A percentile compares a stretch with the other conserved stretches of the same genome.
These are phyloP conservation scores for Onychomys torridus DNA, from an alignment of 2,797 vertebrate species.

Conservation along the genomic window DNA sequence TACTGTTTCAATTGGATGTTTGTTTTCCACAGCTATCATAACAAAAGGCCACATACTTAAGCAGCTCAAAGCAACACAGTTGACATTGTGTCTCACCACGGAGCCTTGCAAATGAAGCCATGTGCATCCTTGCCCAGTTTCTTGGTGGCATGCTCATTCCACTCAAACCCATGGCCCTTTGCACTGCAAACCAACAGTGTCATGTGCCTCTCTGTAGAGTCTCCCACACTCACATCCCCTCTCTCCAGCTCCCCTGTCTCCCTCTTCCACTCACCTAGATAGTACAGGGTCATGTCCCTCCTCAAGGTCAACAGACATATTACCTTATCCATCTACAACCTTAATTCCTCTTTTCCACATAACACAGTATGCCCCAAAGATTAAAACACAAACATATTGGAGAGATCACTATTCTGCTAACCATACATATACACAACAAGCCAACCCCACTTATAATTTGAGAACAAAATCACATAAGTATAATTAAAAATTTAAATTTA, in stretches of 20 bases:
- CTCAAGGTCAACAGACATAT: neutral
- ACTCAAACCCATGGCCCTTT: neutral
- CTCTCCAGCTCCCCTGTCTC: neutral
- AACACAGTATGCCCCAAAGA: neutral
- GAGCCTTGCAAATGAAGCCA: neutral
- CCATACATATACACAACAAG: neutral
- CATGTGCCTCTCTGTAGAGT: neutral
- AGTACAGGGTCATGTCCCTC: neutral
- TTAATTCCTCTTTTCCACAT: neutral
- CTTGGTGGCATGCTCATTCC: neutral
- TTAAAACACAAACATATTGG: neutral
- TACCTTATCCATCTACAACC: neutral
- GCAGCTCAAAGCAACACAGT: neutral
- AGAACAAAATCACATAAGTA: slow-evolving; percentile 4
- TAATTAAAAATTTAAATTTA: neutral
- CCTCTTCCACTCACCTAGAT: neutral
- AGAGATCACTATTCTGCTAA: neutral
- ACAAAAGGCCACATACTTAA: neutral
- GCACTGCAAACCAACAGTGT: neutral
- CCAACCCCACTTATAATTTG: neutral
- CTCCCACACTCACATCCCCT: neutral
- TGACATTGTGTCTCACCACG: neutral
- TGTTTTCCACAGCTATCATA: neutral
- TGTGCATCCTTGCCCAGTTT: neutral
- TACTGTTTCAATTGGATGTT: neutral